Evolutionary conservation across 1,140 invertebrate species (phyloP).

Genomic region (Leptonema lineaticorne): DNA sequence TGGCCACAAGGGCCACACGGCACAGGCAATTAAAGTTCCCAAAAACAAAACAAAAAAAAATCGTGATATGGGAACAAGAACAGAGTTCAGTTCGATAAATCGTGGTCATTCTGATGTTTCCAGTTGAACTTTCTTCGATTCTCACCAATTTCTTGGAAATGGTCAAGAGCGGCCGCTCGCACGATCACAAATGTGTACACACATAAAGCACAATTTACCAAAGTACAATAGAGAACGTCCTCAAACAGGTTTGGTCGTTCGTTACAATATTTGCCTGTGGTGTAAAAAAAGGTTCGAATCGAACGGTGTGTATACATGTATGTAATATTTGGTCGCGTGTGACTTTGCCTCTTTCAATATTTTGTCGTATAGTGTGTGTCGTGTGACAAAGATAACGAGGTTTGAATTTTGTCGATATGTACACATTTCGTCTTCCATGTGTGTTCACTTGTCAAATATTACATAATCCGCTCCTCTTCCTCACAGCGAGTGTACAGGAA

Average conservation of each 20-base stretch:
- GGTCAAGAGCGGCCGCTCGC: no score
- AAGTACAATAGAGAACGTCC: neutral
- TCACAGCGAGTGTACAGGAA: no score
- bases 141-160: neutral
- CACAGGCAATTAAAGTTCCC: constrained; percentile 4
- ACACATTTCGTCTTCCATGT: no score
- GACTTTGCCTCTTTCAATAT: no score
- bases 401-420: no score
- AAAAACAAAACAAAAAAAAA: neutral
- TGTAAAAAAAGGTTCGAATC: constrained; percentile 2
- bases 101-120: neutral
- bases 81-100: neutral
- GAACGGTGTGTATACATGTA: neutral
- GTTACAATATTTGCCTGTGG: constrained; percentile 5
- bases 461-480: no score
- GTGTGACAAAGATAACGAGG: no score
- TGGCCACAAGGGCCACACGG: neutral
- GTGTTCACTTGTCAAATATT: no score
- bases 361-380: no score
- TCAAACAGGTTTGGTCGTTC: constrained; percentile 7
- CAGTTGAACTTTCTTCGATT: neutral
- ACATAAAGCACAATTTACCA: no score
- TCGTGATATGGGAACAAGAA: neutral
- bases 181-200: neutral
- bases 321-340: no score